Conservation (phyloP, 2,888 invertebrate species). For the Synanthedon vespiformis region DNA sequence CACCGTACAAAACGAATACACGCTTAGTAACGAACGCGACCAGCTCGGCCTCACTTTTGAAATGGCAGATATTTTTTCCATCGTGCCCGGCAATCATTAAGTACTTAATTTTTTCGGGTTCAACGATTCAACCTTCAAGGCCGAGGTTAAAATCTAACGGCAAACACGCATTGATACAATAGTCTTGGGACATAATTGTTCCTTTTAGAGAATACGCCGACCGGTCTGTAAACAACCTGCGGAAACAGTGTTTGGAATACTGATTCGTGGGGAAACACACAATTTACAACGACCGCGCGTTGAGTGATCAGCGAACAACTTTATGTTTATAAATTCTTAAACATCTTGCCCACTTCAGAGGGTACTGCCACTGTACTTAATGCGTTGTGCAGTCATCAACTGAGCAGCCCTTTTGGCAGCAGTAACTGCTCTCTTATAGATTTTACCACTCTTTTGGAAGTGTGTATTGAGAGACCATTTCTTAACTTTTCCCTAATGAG, state of each 20-base stretch:
- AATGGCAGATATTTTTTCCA: slow-evolving; percentile 29
- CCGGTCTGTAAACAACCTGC: slow-evolving; percentile 38
- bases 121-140: slow-evolving; percentile 10
- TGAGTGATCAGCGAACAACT: background rate
- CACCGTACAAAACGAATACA: slow-evolving; percentile 44
- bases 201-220: slow-evolving; percentile 16
- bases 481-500: no score
- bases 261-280: slow-evolving; percentile 51
- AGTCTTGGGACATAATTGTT: slow-evolving; percentile 31
- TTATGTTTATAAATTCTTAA: background rate
- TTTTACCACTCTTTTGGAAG: no score
- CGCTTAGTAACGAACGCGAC: slow-evolving; percentile 48
- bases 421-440: no score
- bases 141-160: slow-evolving; percentile 5
- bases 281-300: slow-evolving; percentile 1
- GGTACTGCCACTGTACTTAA: background rate
- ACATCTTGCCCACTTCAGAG: background rate
- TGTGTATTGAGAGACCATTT: no score
- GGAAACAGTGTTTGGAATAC: slow-evolving; percentile 35
- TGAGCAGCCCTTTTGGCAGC: no score
- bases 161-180: slow-evolving; percentile 6
- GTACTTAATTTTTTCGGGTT: slow-evolving; percentile 7
- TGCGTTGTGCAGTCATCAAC: background rate
- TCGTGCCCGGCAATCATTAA: slow-evolving; percentile 25
- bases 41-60: slow-evolving; percentile 37